Evolutionary conservation across 2,797 vertebrate species (phyloP).

Genomic region (Lagodon rhomboides): DNA sequence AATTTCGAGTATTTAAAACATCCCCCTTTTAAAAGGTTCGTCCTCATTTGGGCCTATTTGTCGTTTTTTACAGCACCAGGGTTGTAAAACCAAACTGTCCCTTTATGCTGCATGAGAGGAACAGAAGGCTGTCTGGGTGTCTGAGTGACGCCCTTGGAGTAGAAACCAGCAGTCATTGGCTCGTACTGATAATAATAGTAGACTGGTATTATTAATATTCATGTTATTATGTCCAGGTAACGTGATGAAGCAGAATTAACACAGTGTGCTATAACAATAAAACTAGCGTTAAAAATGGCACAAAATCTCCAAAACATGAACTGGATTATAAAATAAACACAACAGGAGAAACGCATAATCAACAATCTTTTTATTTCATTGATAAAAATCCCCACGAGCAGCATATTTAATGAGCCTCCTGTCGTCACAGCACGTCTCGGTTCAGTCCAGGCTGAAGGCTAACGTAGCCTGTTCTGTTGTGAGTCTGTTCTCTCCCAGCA

Average conservation of each 20-base stretch:
- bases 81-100: too few relatives aligned
- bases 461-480: slow-evolving; percentile 59
- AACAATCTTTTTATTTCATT: slow-evolving; percentile 66
- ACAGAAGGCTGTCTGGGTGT: too few relatives aligned
- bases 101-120: too few relatives aligned
- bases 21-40: too few relatives aligned
- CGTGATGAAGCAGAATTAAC: neutral
- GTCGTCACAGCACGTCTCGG: slow-evolving; percentile 24
- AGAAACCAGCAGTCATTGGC: neutral
- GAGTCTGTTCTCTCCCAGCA: slow-evolving; percentile 29
- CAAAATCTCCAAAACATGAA: neutral
- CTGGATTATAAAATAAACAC: neutral
- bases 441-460: slow-evolving; percentile 38
- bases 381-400: slow-evolving; percentile 57
- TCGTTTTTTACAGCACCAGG: too few relatives aligned
- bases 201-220: neutral
- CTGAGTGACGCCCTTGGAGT: too few relatives aligned
- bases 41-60: too few relatives aligned
- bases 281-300: neutral
- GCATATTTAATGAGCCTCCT: slow-evolving; percentile 54
- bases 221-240: neutral
- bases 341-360: neutral
- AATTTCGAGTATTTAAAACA: too few relatives aligned
- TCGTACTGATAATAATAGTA: neutral
- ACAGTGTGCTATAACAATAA: neutral